Base-by-base conservation (phyloP, 2,113 vertebrate species). In the Takifugu flavidus region DNA sequence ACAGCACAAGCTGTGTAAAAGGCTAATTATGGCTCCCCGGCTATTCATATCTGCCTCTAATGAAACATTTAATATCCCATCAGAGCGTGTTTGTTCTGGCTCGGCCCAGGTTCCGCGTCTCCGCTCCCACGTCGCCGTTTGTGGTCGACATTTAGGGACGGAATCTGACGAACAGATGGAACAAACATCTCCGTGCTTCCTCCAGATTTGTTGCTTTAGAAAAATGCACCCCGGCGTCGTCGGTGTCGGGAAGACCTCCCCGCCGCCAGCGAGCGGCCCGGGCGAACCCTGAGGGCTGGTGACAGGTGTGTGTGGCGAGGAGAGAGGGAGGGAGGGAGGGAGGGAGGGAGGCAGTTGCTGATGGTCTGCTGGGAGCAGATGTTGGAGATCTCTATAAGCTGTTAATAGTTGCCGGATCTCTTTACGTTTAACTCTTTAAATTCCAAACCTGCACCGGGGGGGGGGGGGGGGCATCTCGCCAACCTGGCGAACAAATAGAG, bases 331-430 rank as follows among this genome's bases (percentile, higher is more conserved):
- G 75, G 72, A 64, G 66, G n/a, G n/a, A n/a, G n/a, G n/a, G n/a
- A n/a, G 72, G 61, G 56, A 70, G 71, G 62, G 47, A 72, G 77
- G 82, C 87, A 89, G 85, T 82, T 89, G 87, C 80, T 79, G 80
- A 53, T 65, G 64, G 75, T 85, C 80, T 82, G 79, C 79, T 81
- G 85, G 84, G 87, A 89, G 84, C 87, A 89, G 87, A 89, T 89
- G 87, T 87, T 81, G 80, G 65, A 81, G 82, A 87, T 75, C 87
- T 88, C 73, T 79, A 80, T 85, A 89, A 89, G 86, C 87, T 84
- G 84, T 85, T 89, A 87, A 87, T 87, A 89, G 85, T 84, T 83
- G 72, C 77, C 72, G 85, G 82, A 86, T 89, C 87, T 81, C 79
- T 65, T 89, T 87, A 86, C 87, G 73, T 82, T 87, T 86, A 87